Conservation (phyloP, 2,113 vertebrate genomes). For the Proterorhinus semilunaris region DNA sequence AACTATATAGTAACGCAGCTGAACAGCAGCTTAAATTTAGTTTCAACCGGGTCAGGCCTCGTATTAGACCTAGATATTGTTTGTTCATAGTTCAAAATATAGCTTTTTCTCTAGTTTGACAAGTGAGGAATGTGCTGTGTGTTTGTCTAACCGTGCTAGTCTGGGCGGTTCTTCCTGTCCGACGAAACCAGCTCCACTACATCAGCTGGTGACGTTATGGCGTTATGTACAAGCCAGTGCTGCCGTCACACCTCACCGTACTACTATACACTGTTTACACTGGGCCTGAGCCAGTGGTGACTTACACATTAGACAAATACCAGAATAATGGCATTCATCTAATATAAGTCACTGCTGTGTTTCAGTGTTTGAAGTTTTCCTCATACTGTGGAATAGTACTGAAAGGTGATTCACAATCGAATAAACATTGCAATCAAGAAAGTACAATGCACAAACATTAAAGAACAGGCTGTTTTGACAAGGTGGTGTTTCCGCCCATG, state of each 20-base stretch:
- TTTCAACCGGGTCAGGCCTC: conserved; percentile 13
- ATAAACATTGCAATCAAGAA: too few species aligned
- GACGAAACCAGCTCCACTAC: conserved; percentile 66
- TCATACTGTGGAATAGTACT: too few species aligned
- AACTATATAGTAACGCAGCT: not conserved
- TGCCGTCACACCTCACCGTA: conserved; percentile 44
- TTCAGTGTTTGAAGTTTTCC: too few species aligned
- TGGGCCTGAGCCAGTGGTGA: not conserved
- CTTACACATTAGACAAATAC: conserved; percentile 2
- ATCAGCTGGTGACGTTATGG: conserved; percentile 47
- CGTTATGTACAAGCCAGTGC: conserved; percentile 19
- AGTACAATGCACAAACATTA: too few species aligned
- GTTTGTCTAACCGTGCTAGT: conserved; percentile 60
- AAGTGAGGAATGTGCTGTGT: conserved; percentile 64
- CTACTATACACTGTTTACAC: conserved; percentile 10
- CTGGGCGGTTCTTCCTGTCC: conserved; percentile 74
- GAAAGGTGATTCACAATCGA: too few species aligned
- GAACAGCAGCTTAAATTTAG: not conserved
- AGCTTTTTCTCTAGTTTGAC: conserved; percentile 29
- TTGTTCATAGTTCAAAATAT: not conserved
- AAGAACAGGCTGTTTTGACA: not conserved
- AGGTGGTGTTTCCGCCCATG: not conserved
- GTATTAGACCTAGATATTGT: conserved; percentile 4
- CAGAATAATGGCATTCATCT: not conserved
- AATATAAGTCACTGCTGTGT: too few species aligned